Base-by-base conservation (phyloP, 2,888 invertebrate species). In the Zygogramma bicolorata region DNA sequence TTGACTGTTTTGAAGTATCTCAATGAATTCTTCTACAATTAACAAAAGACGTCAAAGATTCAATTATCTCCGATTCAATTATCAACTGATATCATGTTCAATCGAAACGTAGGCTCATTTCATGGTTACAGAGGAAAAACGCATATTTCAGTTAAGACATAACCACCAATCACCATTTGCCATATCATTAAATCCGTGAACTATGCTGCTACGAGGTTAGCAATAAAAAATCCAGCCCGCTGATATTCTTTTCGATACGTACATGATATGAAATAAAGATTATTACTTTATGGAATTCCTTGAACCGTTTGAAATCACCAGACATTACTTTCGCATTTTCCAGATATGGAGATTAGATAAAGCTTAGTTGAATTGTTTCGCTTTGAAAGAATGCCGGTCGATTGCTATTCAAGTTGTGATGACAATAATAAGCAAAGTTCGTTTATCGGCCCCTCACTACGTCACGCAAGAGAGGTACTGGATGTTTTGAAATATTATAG, bases 201-300 rank as follows among this genome's bases (percentile, higher is more conserved):
- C 22, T 22, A 53, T 53, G 27, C 13, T 25, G 53, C 27, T 53
- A 53, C 15, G 53, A 53, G 53, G 53, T 27, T 13, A 27, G 34
- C 62, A 34, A 42, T 62, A 65, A 71, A 70, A 65, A 68, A 68
- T 68, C 42, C 49, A 59, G 68, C 25, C 27, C 29, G 20, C 49
- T 59, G 71, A 71, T 71, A 71, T 68, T 40, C 63, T 68, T 71
- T 68, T 68, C 68, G 71, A 71, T 68, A 71, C 49, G 67, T 71
- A 71, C 71, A 68, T 40, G 71, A 71, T 68, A 71, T 71, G 71
- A 71, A 71, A 71, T 71, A 71, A 71, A 71, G 71, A 71, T 71
- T 71, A 59, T 68, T 68, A 53, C 58, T 71, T 67, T 27, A 61
- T 42, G 71, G 46, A 71, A 67, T 71, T 68, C 71, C 68, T 71